A percentile compares a stretch with the other conserved stretches of the same genome.
phyloP scores from a whole-genome alignment of 2,113 vertebrate species.

The Pseudolaguvia tuberculata region DNA sequence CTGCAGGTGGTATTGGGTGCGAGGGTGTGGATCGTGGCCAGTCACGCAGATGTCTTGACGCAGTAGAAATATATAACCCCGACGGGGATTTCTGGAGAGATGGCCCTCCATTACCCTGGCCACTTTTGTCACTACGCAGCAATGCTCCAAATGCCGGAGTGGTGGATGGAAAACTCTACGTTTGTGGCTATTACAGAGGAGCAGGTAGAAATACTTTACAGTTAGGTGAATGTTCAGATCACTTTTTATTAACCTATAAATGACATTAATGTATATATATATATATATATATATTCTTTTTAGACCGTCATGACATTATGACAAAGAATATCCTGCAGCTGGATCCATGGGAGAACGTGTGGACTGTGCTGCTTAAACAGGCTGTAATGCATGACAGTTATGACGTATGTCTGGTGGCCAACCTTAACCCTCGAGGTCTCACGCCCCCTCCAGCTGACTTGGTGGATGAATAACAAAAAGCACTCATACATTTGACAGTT shows the following conservation, averaged over 20 bases:
- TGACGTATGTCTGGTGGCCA: conserved; percentile 90
- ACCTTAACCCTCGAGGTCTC: conserved; percentile 87
- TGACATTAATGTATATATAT: too few relatives aligned
- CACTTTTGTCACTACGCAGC: conserved; percentile 81
- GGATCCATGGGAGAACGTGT: conserved; percentile 86
- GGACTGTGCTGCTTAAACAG: conserved; percentile 77
- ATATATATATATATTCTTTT: conserved; percentile 27
- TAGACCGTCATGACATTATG: conserved; percentile 90
- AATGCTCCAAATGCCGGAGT: conserved; percentile 79
- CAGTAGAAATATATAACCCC: conserved; percentile 89
- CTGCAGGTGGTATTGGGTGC: conserved; percentile 91
- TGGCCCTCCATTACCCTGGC: conserved; percentile 79
- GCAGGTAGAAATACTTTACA: conserved; percentile 73
- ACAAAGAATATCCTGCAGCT: conserved; percentile 90
- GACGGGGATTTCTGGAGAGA: conserved; percentile 89
- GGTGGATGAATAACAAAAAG: conserved; percentile 59
- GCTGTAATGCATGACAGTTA: conserved; percentile 94
- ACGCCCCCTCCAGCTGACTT: conserved; percentile 85
- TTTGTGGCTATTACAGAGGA: conserved; percentile 91
- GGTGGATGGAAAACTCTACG: conserved; percentile 86
- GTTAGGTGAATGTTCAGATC: too few relatives aligned
- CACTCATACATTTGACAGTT: not conserved
- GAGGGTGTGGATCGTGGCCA: conserved; percentile 84
- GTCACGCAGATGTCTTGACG: conserved; percentile 83
- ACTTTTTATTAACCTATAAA: not conserved